Percentiles rank a stretch among this genome's conserved stretches.
Conservation (phyloP, 23 tunicate species). For the Clavelina lepadiformis region DNA sequence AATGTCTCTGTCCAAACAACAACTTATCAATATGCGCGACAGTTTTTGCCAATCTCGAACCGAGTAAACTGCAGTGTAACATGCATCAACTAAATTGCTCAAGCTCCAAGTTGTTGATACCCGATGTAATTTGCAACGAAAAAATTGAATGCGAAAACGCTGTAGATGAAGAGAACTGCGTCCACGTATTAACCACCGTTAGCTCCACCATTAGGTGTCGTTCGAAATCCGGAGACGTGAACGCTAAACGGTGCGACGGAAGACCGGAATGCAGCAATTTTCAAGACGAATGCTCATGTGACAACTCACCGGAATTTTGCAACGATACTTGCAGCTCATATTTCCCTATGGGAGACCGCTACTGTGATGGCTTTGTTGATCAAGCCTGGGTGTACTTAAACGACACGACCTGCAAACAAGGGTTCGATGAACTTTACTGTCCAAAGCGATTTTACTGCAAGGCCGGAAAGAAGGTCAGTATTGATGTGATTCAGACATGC, state of each 20-base stretch:
- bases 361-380: conserved; percentile 15
- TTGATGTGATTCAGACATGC: no score
- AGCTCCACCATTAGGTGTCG: neutral
- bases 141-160: no score
- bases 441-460: no score
- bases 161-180: no score
- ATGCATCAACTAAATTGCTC: no score
- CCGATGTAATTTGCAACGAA: no score
- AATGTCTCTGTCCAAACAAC: conserved; percentile 33
- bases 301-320: conserved; percentile 5
- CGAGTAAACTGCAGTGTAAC: no score
- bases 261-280: conserved; percentile 18
- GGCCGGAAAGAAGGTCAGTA: no score
- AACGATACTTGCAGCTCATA: conserved; percentile 14
- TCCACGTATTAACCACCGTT: no score
- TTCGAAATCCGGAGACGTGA: neutral
- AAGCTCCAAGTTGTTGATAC: no score
- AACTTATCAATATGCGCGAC: no score
- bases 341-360: conserved; percentile 14
- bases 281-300: conserved; percentile 29
- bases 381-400: conserved; percentile 19
- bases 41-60: no score
- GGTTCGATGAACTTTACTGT: conserved; percentile 20
- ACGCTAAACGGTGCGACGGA: conserved; percentile 12
- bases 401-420: conserved; percentile 6